These are phyloP conservation scores for Thomomys bottae DNA, from an alignment of 2,113 vertebrate genomes.

Conservation along the genomic window DNA sequence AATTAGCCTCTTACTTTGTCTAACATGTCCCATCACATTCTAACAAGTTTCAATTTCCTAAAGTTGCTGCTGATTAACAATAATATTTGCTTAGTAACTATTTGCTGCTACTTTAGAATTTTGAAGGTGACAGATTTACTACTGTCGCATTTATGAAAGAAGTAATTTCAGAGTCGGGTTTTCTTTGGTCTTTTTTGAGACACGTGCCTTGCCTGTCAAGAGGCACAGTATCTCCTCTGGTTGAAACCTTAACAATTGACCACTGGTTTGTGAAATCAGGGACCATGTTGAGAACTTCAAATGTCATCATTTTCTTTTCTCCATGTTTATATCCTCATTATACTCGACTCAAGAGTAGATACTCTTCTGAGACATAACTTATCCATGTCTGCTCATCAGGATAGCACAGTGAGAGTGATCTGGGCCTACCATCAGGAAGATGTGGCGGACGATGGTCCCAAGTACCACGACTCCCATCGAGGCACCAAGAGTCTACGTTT, in stretches of 20 bases:
- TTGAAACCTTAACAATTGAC: neutral
- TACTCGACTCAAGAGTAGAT: neutral
- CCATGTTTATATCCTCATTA: neutral
- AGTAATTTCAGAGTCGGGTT: neutral
- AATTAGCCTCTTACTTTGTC: neutral
- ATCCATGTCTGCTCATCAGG: slow-evolving; percentile 77
- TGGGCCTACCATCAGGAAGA: slow-evolving; percentile 92
- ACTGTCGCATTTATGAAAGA: neutral
- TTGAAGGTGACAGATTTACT: neutral
- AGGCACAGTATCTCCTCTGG: neutral
- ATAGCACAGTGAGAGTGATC: slow-evolving; percentile 91
- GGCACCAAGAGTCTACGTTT: slow-evolving; percentile 91
- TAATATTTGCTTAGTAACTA: slow-evolving; percentile 9
- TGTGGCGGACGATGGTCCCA: slow-evolving; percentile 84
- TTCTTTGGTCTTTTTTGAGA: neutral
- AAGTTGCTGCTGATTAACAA: neutral
- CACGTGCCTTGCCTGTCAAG: neutral
- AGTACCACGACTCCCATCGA: slow-evolving; percentile 88
- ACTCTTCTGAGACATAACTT: slow-evolving; percentile 4
- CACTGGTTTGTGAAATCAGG: neutral
- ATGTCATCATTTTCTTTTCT: neutral
- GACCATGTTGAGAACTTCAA: neutral
- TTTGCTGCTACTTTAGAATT: slow-evolving; percentile 10
- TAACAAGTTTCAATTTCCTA: neutral
- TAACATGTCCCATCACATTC: neutral